phyloP scores from a whole-genome alignment of 2,113 vertebrate species.

The Larimichthys crocea region DNA sequence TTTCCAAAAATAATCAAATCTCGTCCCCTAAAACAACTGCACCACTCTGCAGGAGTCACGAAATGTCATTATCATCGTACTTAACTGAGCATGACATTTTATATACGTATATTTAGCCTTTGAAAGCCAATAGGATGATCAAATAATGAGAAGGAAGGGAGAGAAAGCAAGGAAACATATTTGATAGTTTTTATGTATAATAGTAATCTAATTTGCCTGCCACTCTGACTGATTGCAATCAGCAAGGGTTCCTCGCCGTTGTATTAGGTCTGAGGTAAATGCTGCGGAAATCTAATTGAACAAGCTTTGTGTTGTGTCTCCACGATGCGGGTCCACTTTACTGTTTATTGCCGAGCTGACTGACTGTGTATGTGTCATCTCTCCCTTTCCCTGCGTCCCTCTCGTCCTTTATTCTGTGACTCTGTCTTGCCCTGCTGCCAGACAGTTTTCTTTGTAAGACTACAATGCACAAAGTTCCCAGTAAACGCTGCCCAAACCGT shows the following conservation, averaged over 20 bases:
- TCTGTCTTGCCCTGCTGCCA: constrained; percentile 30
- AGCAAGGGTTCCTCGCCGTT: constrained; percentile 55
- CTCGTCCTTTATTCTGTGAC: constrained; percentile 32
- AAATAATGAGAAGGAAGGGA: constrained; percentile 43
- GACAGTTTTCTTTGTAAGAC: constrained; percentile 55
- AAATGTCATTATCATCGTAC: constrained; percentile 44
- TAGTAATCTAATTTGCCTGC: constrained; percentile 75
- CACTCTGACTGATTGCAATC: constrained; percentile 82
- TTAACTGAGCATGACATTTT: constrained; percentile 10
- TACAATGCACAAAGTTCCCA: constrained; percentile 37
- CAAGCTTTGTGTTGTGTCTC: constrained; percentile 63
- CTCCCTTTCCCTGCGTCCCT: constrained; percentile 22
- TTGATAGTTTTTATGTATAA: constrained; percentile 67
- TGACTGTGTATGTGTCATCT: constrained; percentile 49
- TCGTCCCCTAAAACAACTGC: constrained; percentile 27
- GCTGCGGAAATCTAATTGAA: constrained; percentile 74
- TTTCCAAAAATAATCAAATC: constrained; percentile 47
- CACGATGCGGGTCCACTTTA: constrained; percentile 55
- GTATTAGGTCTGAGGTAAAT: constrained; percentile 57
- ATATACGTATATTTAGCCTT: constrained; percentile 50
- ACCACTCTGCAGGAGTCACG: constrained; percentile 23
- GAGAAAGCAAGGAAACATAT: constrained; percentile 37
- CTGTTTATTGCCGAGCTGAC: constrained; percentile 50
- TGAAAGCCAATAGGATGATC: constrained; percentile 49
- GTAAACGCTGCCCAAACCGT: constrained; percentile 38